A percentile compares a stretch with the other conserved stretches of the same genome.
Evolutionary conservation across 2,888 invertebrate genomes (phyloP).

Genomic region (Patella ulyssiponensis): DNA sequence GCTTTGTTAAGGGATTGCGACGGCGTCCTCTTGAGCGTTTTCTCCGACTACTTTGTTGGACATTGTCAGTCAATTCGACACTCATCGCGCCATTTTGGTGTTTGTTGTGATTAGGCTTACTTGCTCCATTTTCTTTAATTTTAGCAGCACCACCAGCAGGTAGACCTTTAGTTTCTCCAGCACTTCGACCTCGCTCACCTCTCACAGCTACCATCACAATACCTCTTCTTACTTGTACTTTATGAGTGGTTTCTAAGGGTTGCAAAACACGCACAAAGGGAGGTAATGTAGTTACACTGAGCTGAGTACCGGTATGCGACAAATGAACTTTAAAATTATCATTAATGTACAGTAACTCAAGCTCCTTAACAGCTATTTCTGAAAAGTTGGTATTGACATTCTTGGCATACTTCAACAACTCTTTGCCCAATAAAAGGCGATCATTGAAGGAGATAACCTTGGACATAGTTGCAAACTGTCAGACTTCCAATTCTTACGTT

Average conservation of each 20-base stretch:
- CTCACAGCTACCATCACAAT: neutral
- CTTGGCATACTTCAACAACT: slow-evolving; percentile 40
- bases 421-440: slow-evolving; percentile 28
- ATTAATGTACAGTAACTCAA: slow-evolving; percentile 34
- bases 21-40: neutral
- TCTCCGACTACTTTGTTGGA: neutral
- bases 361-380: slow-evolving; percentile 33
- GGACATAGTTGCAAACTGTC: too few relatives aligned
- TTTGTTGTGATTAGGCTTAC: neutral
- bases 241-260: slow-evolving; percentile 23
- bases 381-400: slow-evolving; percentile 40
- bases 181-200: neutral
- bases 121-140: neutral
- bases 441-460: slow-evolving; percentile 17
- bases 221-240: slow-evolving; percentile 27
- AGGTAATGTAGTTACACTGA: slow-evolving; percentile 28
- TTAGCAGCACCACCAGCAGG: neutral
- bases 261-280: slow-evolving; percentile 30
- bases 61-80: neutral
- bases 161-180: neutral
- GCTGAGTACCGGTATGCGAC: slow-evolving; percentile 31
- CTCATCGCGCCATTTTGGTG: slow-evolving; percentile 6
- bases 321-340: slow-evolving; percentile 39
- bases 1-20: slow-evolving; percentile 13
- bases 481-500: too few relatives aligned